Base-by-base conservation (phyloP, 2,888 invertebrate species). In the Arge pagana region DNA sequence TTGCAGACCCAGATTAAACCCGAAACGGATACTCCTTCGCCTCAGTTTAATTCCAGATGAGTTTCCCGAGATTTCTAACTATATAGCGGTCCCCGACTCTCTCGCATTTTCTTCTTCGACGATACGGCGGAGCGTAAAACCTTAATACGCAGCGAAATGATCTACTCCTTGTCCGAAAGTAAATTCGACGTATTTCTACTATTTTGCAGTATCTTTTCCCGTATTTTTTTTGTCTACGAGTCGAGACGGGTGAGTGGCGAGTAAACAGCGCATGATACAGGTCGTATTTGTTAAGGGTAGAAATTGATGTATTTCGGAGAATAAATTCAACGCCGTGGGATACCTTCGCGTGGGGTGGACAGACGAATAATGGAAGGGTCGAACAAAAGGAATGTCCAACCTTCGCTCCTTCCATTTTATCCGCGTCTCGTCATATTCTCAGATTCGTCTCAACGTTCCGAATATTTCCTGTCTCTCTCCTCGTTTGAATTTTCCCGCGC, bases 381-480 rank as follows among this genome's bases (percentile, higher is more conserved):
- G n/a, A n/a, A n/a, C n/a, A n/a, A n/a, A n/a, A n/a, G n/a, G n/a
- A n/a, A n/a, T n/a, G n/a, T n/a, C n/a, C n/a, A n/a, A n/a, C n/a
- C 19, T 42, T 42, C n/a, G 26, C 28, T 42, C 18, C 31, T 42
- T 42, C 30, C 42, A 28, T 30, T 42, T 42, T 42, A 15, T 42
- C 42, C 21, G 30, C 30, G 19, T 30, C 42, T 11, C 30, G n/a
- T 26, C 26, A 3, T n/a, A 26, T 8, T 8, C 10, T 10, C n/a
- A 10, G n/a, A 26, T 24, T 26, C 10, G 26, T 16, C 19, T n/a
- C 40, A 26, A 13, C 1, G 30, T 42, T 42, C 21, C 30, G 31
- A 30, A 30, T 19, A 30, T 42, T 31, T 31, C 24, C 21, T 21
- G 28, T 16, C 24, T 16, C n/a, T n/a, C 2, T 8, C 28, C 28